phyloP scores from a whole-genome alignment of 2,113 vertebrate species.

The Lasiurus cinereus region DNA sequence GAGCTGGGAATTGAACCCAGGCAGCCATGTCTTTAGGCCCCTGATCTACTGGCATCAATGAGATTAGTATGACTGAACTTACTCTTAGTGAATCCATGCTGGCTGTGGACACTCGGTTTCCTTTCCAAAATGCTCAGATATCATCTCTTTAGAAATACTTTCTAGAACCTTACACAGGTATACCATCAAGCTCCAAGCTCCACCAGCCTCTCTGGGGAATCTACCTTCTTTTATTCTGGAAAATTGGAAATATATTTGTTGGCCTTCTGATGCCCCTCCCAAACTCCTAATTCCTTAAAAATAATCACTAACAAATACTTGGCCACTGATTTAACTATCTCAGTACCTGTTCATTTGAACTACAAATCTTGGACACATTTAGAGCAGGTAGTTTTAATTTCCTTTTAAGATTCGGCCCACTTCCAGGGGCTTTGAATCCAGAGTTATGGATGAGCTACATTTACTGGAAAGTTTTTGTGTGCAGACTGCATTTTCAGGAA shows the following conservation, averaged over 20 bases:
- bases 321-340: slow-evolving; percentile 1
- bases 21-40: not conserved
- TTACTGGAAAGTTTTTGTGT: not conserved
- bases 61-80: not conserved
- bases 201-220: slow-evolving; percentile 30
- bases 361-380: not conserved
- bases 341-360: not conserved
- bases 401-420: not conserved
- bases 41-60: not conserved
- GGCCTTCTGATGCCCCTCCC: not conserved
- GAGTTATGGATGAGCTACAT: not conserved
- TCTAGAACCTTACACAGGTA: slow-evolving; percentile 26
- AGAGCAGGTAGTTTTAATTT: not conserved
- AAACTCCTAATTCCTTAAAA: not conserved
- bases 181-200: slow-evolving; percentile 43
- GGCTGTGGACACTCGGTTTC: not conserved
- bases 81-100: slow-evolving; percentile 7
- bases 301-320: not conserved
- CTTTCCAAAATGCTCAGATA: slow-evolving; percentile 64
- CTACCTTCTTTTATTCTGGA: slow-evolving; percentile 63
- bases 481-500: not conserved
- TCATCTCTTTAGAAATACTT: slow-evolving; percentile 51
- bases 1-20: not conserved
- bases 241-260: slow-evolving; percentile 59
- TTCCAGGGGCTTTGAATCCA: not conserved